Evolutionary conservation across 1,140 invertebrate species (phyloP).

Genomic region (Drosophila orosa): DNA sequence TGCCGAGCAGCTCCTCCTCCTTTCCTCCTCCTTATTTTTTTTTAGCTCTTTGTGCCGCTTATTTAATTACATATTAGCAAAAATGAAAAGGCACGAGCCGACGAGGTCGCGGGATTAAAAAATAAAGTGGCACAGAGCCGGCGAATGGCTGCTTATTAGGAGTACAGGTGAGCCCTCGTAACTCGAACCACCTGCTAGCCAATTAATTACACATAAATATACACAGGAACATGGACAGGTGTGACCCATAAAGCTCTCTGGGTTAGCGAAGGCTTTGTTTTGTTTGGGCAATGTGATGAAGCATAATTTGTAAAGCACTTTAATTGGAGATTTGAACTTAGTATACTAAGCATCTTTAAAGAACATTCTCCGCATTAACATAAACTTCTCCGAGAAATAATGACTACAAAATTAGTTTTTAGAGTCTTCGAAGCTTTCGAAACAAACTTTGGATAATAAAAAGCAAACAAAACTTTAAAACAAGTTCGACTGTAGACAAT

Average conservation of each 20-base stretch:
- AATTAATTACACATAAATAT: slow-evolving; percentile 4
- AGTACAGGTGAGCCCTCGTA: slow-evolving; percentile 1
- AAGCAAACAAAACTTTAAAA: slow-evolving; percentile 11
- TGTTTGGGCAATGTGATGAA: not conserved
- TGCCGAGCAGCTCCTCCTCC: slow-evolving; percentile 21
- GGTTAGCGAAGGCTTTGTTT: not conserved
- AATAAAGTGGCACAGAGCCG: slow-evolving; percentile 32
- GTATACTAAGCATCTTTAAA: not conserved
- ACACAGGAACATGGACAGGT: not conserved
- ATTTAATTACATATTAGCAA: slow-evolving; percentile 82
- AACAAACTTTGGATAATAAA: not conserved
- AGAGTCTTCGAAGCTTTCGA: not conserved
- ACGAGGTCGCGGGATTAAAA: slow-evolving; percentile 36
- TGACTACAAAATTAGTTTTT: not conserved
- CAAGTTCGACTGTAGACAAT: not conserved
- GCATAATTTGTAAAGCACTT: not conserved
- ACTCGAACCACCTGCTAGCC: slow-evolving; percentile 1
- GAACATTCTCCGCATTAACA: not conserved
- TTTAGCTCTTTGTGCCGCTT: slow-evolving; percentile 72
- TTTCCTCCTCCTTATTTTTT: slow-evolving; percentile 15
- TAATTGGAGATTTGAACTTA: not conserved
- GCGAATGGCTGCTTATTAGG: slow-evolving; percentile 18
- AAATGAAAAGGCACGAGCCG: slow-evolving; percentile 57
- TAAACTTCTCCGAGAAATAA: not conserved
- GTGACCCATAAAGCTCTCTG: not conserved